These are phyloP conservation scores for Anguilla megastoma DNA, from an alignment of 2,797 vertebrate species.

Conservation along the genomic window DNA sequence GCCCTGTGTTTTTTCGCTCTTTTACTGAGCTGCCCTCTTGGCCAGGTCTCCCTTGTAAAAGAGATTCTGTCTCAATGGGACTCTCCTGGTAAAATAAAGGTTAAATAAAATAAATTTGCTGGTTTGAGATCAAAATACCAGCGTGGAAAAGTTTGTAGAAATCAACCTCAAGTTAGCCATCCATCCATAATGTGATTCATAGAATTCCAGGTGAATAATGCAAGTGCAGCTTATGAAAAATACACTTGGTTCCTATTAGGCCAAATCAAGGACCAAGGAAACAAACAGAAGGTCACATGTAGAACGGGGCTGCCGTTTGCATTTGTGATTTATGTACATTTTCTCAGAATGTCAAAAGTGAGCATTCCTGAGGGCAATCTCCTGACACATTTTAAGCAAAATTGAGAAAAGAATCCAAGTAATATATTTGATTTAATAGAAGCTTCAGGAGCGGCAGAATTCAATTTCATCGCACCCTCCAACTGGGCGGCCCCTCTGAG, in stretches of 20 bases:
- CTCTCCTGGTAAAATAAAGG: too few relatives aligned
- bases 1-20: too few relatives aligned
- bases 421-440: constrained; percentile 63
- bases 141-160: neutral
- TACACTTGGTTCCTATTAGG: neutral
- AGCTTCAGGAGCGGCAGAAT: constrained; percentile 60
- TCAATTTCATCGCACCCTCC: constrained; percentile 56
- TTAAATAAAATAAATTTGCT: too few relatives aligned
- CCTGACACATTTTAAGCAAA: constrained; percentile 40
- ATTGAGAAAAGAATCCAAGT: constrained; percentile 50
- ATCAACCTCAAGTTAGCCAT: neutral
- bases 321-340: constrained; percentile 34
- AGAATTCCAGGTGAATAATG: neutral
- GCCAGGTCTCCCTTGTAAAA: too few relatives aligned
- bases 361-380: constrained; percentile 58
- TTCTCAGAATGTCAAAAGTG: constrained; percentile 51
- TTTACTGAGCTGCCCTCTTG: too few relatives aligned
- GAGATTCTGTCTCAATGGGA: too few relatives aligned
- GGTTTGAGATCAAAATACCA: neutral
- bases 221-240: neutral
- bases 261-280: neutral
- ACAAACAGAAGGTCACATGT: neutral
- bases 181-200: neutral
- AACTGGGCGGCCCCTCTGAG: constrained; percentile 53
- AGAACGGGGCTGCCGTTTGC: neutral